Evolutionary conservation across 2,797 vertebrate genomes (phyloP).

Genomic region (Strix occidentalis): DNA sequence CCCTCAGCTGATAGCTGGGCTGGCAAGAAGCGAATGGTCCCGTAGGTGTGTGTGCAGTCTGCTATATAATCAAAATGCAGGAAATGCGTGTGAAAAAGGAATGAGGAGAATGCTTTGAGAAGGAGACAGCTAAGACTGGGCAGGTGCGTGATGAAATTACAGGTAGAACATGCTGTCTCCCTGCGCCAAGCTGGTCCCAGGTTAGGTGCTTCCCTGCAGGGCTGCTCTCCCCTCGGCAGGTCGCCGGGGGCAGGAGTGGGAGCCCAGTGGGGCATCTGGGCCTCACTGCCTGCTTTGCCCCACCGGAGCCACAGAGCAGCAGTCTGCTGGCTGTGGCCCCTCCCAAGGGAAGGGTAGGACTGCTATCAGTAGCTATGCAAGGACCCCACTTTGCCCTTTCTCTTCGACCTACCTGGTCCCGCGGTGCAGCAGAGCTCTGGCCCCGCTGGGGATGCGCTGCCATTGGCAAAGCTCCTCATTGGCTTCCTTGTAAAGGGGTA

Average conservation of each 20-base stretch:
- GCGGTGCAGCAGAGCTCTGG: background rate
- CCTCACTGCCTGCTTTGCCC: background rate
- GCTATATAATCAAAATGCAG: background rate
- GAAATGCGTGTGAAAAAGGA: background rate
- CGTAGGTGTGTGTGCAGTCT: background rate
- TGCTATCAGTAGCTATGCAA: rapidly evolving
- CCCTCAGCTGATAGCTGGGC: background rate
- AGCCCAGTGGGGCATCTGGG: rapidly evolving
- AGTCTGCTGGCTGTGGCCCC: background rate
- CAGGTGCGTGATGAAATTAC: background rate
- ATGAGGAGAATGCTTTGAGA: background rate
- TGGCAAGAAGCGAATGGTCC: background rate
- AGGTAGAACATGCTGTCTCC: background rate
- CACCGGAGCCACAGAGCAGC: background rate
- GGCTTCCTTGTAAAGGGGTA: background rate
- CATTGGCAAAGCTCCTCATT: rapidly evolving
- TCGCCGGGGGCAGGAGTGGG: no score
- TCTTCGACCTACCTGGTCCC: rapidly evolving
- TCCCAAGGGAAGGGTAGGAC: background rate
- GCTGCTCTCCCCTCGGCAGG: background rate
- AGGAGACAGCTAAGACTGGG: background rate
- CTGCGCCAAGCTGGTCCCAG: rapidly evolving
- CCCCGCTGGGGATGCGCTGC: background rate
- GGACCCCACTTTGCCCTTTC: rapidly evolving
- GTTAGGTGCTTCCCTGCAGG: background rate